Evolutionary conservation across 2,888 invertebrate genomes (phyloP).

Genomic region (Thysanoteuthis rhombus): DNA sequence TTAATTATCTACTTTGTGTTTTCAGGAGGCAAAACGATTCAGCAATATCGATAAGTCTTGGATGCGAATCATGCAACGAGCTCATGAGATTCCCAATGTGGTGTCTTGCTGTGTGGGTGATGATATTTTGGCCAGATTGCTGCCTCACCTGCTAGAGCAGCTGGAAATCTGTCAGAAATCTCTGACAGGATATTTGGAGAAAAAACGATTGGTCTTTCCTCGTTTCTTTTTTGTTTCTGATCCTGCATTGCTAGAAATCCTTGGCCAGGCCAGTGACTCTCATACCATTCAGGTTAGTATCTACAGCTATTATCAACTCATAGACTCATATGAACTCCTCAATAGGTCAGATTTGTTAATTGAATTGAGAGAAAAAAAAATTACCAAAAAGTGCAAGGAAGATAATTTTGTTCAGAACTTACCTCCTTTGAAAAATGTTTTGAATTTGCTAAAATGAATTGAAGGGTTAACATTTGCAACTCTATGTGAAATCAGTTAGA

Average conservation of each 20-base stretch:
- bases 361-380: too few relatives aligned
- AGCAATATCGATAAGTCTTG: conserved; percentile 97
- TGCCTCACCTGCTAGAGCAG: conserved; percentile 95
- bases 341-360: too few relatives aligned
- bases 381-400: too few relatives aligned
- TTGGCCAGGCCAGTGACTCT: conserved; percentile 69
- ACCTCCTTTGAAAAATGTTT: too few relatives aligned
- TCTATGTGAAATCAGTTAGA: too few relatives aligned
- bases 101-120: conserved; percentile 96
- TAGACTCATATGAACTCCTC: too few relatives aligned
- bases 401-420: too few relatives aligned
- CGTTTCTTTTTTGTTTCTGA: conserved; percentile 70
- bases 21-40: conserved; percentile 72
- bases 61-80: conserved; percentile 92
- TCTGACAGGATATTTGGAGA: conserved; percentile 79
- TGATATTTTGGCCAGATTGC: conserved; percentile 87
- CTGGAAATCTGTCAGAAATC: conserved; percentile 96
- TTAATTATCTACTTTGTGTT: neutral
- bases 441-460: too few relatives aligned
- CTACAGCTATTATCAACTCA: neutral
- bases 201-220: conserved; percentile 68
- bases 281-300: conserved; percentile 68
- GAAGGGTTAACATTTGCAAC: too few relatives aligned
- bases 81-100: conserved; percentile 95
- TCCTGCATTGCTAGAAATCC: conserved; percentile 68